Conservation (phyloP, 2,888 invertebrate species). For the Nasonia oneida region DNA sequence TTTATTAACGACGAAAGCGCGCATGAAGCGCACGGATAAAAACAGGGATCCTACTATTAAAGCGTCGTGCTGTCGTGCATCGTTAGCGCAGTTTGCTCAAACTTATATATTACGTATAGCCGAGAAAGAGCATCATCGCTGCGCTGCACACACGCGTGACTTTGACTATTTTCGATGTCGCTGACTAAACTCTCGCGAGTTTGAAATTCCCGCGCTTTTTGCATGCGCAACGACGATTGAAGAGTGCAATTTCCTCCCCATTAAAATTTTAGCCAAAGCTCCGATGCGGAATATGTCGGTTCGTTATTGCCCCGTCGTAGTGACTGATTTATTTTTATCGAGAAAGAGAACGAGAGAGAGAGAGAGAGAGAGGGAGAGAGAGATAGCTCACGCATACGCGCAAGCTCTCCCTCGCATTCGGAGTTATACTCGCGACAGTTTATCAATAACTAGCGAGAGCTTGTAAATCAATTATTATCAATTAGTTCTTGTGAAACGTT, state of each 20-base stretch:
- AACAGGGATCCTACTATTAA: background rate
- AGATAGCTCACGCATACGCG: background rate
- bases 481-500: background rate
- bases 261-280: background rate
- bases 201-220: background rate
- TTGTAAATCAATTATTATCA: constrained; percentile 19
- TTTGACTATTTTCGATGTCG: constrained; percentile 33
- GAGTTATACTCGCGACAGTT: background rate
- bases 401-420: background rate
- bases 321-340: constrained; percentile 14
- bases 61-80: constrained; percentile 6
- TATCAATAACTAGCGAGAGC: background rate
- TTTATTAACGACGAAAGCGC: background rate
- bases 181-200: constrained; percentile 13
- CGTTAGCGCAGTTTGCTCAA: background rate
- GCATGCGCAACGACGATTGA: background rate
- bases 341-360: background rate
- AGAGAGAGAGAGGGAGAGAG: no score
- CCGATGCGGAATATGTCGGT: background rate
- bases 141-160: background rate
- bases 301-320: background rate
- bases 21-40: background rate
- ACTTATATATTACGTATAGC: background rate
- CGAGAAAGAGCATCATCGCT: background rate
- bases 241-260: background rate